Evolutionary conservation across 1,140 invertebrate genomes (phyloP), one percentile per base, ranked within the genome.

Genomic region (Galleria mellonella): DNA sequence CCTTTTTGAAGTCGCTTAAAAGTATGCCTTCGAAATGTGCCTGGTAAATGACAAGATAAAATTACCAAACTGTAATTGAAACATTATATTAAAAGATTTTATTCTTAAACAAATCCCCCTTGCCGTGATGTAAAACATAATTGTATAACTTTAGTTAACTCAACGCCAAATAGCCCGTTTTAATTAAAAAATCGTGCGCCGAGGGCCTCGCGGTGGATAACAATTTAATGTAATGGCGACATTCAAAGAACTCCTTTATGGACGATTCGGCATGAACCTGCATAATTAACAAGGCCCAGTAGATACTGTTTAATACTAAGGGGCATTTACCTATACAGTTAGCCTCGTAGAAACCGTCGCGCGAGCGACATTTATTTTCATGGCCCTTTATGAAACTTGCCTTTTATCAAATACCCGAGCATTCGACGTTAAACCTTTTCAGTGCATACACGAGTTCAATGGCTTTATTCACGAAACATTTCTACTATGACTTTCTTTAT

Each of bases 151-250:
- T 59, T 38, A 47, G 47, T 39, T 46, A 62, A 60, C 58, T 47
- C 63, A 57, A 50, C 49, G 58, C 63, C 61, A 67, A 71, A 67
- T 65, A 55, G 64, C 43, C 54, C 54, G 55, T 60, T 71, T 62
- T 68, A 68, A 68, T 71, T 65, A 65, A 71, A 71, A 64, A 67
- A 55, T 48, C 51, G 55, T 54, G 55, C 54, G 55, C 55, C 51
- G 38, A 55, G 51, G 49, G 48, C 37, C 47, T 56, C 53, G 59
- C 53, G 47, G 53, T 42, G 59, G 61, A 62, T 71, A 68, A 68
- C 58, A 62, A 60, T 66, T 70, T 70, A 65, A 54, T 57, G 57
- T 66, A 70, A 70, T 64, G 61, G 53, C 61, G 55, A 61, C 63
- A 63, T 58, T 53, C 51, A 57, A 62, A 63, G 58, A 58, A 67